Base-by-base conservation (phyloP, 2,888 invertebrate genomes). In the Cephonodes hylas region DNA sequence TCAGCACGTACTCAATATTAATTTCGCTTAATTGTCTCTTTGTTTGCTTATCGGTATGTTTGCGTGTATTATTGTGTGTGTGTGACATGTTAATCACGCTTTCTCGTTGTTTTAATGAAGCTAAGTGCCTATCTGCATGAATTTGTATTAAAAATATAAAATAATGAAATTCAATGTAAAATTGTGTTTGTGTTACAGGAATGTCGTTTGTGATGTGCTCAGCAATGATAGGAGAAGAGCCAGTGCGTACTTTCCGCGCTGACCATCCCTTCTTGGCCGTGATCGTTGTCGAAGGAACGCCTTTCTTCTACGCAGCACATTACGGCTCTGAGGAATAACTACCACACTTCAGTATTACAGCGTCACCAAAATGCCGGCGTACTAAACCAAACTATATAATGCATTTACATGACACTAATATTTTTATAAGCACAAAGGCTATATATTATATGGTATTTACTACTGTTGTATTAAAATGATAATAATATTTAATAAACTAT, bases 231-330 rank as follows among this genome's bases (percentile, higher is more conserved):
- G 66, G 72, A 66, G 61, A 70, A 58, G 64, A 66, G 0, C 83
- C 82, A 7, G 80, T 81, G 64, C 79, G 65, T 7, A 63, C 62
- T 15, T 89, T 89, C 77, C 67, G 69, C 10, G 89, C 87, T 0
- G 83, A 89, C 66, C 83, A 76, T 13, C 86, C 88, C 0, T 89
- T 89, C 80, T 63, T 89, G 59, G 79, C 76, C 7, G 74, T 69
- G 6, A 78, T 89, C 59, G 63, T 82, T 22, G 71, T 77, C 23
- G 71, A 75, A 20, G 75, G 74, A 58, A 68, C 71, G 0, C 75
- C 80, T 0, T 80, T 76, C 69, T 89, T 89, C 76, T 65, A 79
- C 45, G 80, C 85, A 4, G 70, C 74, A 0, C 76, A 80, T 63
- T 76, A 76, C 13, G 81, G 79, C 22, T 20, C 15, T 20, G 31